phyloP scores from a whole-genome alignment of 1,140 invertebrate species.

The Parapsyche elsis region DNA sequence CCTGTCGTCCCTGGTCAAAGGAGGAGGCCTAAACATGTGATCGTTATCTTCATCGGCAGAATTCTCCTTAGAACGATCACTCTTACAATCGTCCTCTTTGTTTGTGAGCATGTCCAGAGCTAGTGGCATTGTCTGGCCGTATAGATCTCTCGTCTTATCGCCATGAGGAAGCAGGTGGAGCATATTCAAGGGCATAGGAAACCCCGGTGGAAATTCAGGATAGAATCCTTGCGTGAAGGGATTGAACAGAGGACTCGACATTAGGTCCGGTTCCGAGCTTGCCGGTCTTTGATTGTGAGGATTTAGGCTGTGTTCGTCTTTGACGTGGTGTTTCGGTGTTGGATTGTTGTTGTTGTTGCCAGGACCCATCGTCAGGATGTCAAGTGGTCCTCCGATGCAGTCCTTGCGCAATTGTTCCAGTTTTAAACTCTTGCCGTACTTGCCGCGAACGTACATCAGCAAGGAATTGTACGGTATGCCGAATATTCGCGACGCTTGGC shows the following conservation, averaged over 20 bases:
- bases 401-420: conserved; percentile 87
- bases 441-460: conserved; percentile 92
- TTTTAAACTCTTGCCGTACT: conserved; percentile 90
- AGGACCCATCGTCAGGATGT: conserved; percentile 76
- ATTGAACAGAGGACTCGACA: conserved; percentile 74
- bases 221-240: conserved; percentile 81
- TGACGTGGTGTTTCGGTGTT: conserved; percentile 66
- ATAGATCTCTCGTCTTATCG: conserved; percentile 75
- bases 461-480: conserved; percentile 92
- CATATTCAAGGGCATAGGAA: conserved; percentile 86
- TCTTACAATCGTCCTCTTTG: conserved; percentile 75
- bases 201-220: conserved; percentile 81
- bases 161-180: conserved; percentile 81
- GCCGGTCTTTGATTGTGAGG: conserved; percentile 68
- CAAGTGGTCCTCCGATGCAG: conserved; percentile 81
- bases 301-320: conserved; percentile 61
- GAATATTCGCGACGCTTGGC: conserved; percentile 88
- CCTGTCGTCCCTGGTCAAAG: conserved; percentile 68
- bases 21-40: conserved; percentile 66
- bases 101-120: conserved; percentile 65
- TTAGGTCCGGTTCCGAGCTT: conserved; percentile 72
- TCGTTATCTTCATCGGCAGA: conserved; percentile 72
- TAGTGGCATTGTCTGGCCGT: conserved; percentile 66
- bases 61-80: conserved; percentile 73
- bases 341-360: conserved; percentile 76